phyloP scores from a whole-genome alignment of 2,797 vertebrate species.

The Thripadectes ignobilis region DNA sequence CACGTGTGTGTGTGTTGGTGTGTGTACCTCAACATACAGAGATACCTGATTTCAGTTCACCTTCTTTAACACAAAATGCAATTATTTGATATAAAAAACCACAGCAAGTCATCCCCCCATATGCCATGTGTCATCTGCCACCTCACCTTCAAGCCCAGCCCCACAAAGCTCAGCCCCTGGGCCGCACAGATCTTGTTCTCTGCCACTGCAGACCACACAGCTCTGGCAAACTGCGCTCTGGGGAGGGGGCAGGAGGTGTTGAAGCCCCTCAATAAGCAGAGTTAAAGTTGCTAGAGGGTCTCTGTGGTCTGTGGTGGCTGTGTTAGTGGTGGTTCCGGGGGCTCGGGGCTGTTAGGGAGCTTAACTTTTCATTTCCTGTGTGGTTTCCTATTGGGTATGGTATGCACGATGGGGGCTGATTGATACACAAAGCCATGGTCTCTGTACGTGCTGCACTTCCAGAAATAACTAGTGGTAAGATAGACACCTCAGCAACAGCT shows the following conservation, averaged over 20 bases:
- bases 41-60: neutral
- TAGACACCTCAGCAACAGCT: neutral
- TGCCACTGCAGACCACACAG: neutral
- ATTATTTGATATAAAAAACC: rapidly evolving
- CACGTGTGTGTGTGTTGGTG: rapidly evolving
- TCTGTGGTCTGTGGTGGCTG: neutral
- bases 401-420: neutral
- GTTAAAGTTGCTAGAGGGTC: neutral
- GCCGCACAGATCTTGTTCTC: neutral
- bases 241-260: neutral
- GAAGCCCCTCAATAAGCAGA: neutral
- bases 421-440: neutral
- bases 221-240: neutral
- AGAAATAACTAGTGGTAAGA: neutral
- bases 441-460: neutral
- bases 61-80: neutral
- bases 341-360: neutral
- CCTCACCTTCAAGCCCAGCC: neutral
- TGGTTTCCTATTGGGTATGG: conserved; percentile 18
- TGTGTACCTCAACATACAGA: rapidly evolving
- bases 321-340: neutral
- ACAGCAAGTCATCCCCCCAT: neutral
- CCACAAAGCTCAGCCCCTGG: rapidly evolving
- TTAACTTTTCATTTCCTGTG: conserved; percentile 65
- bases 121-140: neutral